phyloP scores from a whole-genome alignment of 35 echinoderm and acorn worm genomes.

The Strongylocentrotus purpuratus region DNA sequence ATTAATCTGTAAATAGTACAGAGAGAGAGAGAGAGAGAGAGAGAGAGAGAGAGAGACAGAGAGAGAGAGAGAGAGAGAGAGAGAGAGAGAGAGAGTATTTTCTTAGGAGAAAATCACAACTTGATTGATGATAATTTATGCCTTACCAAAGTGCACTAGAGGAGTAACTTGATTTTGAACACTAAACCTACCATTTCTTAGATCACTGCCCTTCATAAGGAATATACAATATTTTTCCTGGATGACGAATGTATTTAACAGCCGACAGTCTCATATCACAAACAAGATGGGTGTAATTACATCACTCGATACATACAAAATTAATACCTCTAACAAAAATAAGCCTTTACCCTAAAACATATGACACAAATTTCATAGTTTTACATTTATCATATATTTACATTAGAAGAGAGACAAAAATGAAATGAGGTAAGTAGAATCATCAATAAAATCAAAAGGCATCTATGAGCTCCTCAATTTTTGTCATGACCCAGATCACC shows the following conservation, averaged over 20 bases:
- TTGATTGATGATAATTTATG: no score
- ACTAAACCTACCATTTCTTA: not conserved
- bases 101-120: no score
- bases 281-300: not conserved
- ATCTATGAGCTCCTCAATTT: not conserved
- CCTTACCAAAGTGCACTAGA: no score
- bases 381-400: not conserved
- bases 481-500: not conserved
- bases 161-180: no score
- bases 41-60: no score
- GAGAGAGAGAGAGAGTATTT: no score
- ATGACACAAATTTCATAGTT: not conserved
- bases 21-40: no score
- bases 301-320: not conserved
- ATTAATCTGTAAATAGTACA: no score
- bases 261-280: not conserved
- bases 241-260: not conserved
- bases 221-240: not conserved
- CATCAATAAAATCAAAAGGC: not conserved
- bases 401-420: not conserved
- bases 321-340: not conserved
- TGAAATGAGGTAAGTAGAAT: not conserved
- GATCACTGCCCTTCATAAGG: not conserved
- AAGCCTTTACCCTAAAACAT: not conserved
- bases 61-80: no score